Base-by-base conservation (phyloP, 2,888 invertebrate genomes). In the Petrolisthes cinctipes region DNA sequence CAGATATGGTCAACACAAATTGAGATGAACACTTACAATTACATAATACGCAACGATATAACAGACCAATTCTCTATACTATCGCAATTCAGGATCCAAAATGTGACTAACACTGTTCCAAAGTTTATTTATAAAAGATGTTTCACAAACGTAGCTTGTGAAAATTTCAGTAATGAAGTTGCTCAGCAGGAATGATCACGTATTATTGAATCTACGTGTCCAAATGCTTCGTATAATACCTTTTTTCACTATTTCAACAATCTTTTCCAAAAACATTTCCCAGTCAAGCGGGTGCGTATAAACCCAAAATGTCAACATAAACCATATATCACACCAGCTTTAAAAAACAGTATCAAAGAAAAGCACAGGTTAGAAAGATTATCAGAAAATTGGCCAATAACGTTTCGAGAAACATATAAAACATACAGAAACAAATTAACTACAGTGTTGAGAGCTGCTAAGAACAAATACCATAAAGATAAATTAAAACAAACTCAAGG, bases 21-120 rank as follows among this genome's bases (percentile, higher is more conserved):
- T n/a, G 56, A 79, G 17, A 79, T 79, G 17, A 79, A 56, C 56
- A 79, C 56, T 7, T 53, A 79, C 79, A 79, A n/a, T 54, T 79
- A 79, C 79, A 79, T 54, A 5, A 51, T 79, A 79, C 1, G 9
- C 53, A 54, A 79, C 17, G 79, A 79, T 56, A 79, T 11, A 54
- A 56, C 79, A 79, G 79, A 79, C 79, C 79, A 79, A 53, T 54
- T 79, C 79, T 56, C 79, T 53, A 54, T 79, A 79, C 56, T 75
- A 1, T 75, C 75, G 51, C 75, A 75, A 75, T 75, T 75, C 37
- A 75, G 75, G 75, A 37, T 75, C 4, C 75, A 75, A 37, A 7
- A 75, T 37, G 75, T 7, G 75, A 37, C 75, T 1, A 75, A 75
- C 6, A 75, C 37, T 53, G 75, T 37, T 75, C 75, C 75, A 75